A percentile compares a stretch with the other conserved stretches of the same genome.
Conservation (phyloP, 2,113 vertebrate species). For the Isurus oxyrinchus region DNA sequence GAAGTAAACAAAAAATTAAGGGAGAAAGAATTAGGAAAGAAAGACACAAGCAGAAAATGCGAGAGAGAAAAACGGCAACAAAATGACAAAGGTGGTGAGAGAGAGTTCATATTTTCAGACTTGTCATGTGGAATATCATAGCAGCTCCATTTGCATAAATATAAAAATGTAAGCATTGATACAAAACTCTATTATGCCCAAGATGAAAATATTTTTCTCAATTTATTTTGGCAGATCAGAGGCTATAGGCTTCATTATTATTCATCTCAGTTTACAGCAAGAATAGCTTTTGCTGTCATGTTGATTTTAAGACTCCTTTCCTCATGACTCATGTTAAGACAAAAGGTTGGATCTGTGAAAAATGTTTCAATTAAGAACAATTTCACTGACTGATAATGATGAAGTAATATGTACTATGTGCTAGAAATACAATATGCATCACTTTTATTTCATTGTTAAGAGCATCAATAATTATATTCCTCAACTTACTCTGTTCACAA, state of each 20-base stretch:
- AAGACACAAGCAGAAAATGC: not conserved
- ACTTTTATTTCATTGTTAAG: not conserved
- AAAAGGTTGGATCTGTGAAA: not conserved
- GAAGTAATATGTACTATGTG: not conserved
- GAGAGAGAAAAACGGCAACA: not conserved
- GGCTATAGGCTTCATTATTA: not conserved
- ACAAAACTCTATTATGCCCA: not conserved
- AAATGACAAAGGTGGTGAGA: not conserved
- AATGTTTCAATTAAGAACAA: conserved; percentile 20
- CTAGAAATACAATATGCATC: not conserved
- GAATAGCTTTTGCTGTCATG: not conserved
- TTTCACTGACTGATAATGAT: not conserved
- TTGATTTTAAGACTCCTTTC: not conserved
- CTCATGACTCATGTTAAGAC: not conserved
- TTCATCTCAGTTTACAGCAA: not conserved
- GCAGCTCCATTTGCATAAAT: not conserved
- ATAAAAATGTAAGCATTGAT: not conserved
- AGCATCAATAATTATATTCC: not conserved
- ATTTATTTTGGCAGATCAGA: not conserved
- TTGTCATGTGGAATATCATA: not conserved
- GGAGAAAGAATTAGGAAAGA: not conserved
- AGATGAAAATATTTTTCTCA: not conserved
- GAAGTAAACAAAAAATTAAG: not conserved
- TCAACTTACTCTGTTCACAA: not conserved
- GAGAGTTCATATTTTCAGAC: not conserved